These are phyloP conservation scores for Mustela lutreola DNA, from an alignment of 2,113 vertebrate genomes.

Conservation along the genomic window DNA sequence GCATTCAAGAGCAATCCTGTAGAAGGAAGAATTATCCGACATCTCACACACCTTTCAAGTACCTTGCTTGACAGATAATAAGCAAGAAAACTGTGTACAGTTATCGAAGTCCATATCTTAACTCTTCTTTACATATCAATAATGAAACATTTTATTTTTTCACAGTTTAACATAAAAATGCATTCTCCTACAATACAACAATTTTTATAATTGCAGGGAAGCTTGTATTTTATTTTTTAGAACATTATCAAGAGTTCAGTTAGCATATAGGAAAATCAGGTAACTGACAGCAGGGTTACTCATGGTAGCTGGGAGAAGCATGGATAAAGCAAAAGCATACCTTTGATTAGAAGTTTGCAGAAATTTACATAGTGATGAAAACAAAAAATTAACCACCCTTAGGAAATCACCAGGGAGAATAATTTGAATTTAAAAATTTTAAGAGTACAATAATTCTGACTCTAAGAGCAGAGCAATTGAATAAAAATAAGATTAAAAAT, in stretches of 20 bases:
- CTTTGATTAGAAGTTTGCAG: background rate
- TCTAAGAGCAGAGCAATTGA: background rate
- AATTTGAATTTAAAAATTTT: background rate
- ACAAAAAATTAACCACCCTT: conserved; percentile 23
- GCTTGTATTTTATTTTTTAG: conserved; percentile 13
- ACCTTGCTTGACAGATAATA: background rate
- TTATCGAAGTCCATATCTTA: background rate
- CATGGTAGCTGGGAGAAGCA: background rate
- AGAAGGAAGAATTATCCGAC: background rate
- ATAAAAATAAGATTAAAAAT: background rate
- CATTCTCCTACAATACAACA: background rate
- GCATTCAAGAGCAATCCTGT: background rate
- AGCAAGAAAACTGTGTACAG: background rate
- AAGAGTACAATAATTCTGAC: background rate
- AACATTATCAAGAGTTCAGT: background rate
- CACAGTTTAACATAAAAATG: background rate
- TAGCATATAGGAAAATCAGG: background rate
- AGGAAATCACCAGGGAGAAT: background rate
- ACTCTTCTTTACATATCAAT: background rate
- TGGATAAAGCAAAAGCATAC: background rate
- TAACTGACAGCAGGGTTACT: background rate
- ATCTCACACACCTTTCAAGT: background rate
- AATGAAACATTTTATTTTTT: background rate
- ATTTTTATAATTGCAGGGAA: background rate
- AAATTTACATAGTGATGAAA: background rate